Evolutionary conservation across 30 jellyfish, hydroid and myxozoan species (phyloP), one percentile per base, ranked within the genome.

Genomic region (Hydractinia symbiolongicarpus): DNA sequence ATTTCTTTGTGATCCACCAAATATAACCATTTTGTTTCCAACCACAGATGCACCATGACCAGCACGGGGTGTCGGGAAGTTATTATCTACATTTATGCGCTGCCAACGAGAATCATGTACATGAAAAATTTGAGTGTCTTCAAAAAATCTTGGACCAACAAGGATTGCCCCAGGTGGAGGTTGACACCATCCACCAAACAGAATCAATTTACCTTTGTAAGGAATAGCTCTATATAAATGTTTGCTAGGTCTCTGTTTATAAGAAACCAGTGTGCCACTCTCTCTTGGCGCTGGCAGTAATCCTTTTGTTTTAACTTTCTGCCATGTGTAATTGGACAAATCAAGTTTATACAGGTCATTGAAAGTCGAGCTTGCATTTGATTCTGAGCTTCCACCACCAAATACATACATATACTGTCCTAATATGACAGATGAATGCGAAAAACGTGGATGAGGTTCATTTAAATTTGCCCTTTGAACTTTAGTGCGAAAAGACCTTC

Each of bases 161-260:
- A 84, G 84, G n/a, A 88, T 85, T 15, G 88, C 83, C 13, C 82
- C 74, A 55, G 86, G 54, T 14, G 96, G 84, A 3, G 98, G 98
- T 5, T 92, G 93, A 67, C 94, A 81, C 98, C 98, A 91, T 0
- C 98, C 98, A 8, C 98, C 98, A 83, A 77, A 91, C 9, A 91
- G 66, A 8, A 91, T 85, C 50, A 91, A 77, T 60, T 69, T 81
- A 4, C 78, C 93, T 6, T 80, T 79, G 5, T 76, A 52, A 50
- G 84, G 84, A 19, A 76, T 44, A 4, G 84, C 4, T 55, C 79
- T 50, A 52, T 52, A 55, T 44, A 76, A 78, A 5, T 61, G 70
- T 52, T 30, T 7, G 14, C 72, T 10, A 8, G 82, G 81, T 30
- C 19, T 30, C 53, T 55, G 76, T 16, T 40, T 79, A 61, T 86